phyloP scores from a whole-genome alignment of 2,113 vertebrate species.

The Pomatostomus ruficeps region DNA sequence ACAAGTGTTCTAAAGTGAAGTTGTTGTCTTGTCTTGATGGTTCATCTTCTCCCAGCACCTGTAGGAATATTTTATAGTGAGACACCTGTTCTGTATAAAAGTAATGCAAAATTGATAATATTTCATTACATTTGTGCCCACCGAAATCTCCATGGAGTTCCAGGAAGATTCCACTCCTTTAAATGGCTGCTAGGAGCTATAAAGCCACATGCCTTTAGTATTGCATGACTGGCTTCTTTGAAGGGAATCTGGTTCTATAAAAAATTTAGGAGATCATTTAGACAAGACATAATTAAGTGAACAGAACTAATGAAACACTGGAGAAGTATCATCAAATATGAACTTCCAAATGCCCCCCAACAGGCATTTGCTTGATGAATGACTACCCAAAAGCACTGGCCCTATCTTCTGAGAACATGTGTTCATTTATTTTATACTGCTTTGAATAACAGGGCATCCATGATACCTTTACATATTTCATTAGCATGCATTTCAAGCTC shows the following conservation, averaged over 20 bases:
- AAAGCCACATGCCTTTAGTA: not conserved
- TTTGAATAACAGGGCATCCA: not conserved
- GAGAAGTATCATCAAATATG: conserved; percentile 14
- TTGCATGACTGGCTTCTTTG: conserved; percentile 24
- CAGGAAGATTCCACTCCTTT: not conserved
- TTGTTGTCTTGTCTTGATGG: not conserved
- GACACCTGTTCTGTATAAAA: not conserved
- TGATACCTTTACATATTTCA: conserved; percentile 31
- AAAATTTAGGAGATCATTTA: conserved; percentile 52
- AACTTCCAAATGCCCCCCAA: not conserved
- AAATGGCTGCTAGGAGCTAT: not conserved
- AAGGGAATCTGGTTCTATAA: conserved; percentile 12
- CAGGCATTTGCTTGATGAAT: not conserved
- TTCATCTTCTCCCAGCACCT: not conserved
- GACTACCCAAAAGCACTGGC: not conserved
- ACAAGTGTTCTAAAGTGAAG: not conserved
- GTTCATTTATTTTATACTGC: not conserved
- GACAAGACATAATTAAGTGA: conserved; percentile 58
- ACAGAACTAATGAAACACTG: conserved; percentile 45
- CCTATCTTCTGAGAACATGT: not conserved
- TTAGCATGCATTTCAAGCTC: not conserved
- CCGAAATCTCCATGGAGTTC: not conserved
- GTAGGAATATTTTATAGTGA: not conserved
- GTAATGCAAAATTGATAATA: not conserved
- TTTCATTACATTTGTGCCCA: not conserved